Base-by-base conservation (phyloP, 1,140 invertebrate species). In the Drosophila sechellia region DNA sequence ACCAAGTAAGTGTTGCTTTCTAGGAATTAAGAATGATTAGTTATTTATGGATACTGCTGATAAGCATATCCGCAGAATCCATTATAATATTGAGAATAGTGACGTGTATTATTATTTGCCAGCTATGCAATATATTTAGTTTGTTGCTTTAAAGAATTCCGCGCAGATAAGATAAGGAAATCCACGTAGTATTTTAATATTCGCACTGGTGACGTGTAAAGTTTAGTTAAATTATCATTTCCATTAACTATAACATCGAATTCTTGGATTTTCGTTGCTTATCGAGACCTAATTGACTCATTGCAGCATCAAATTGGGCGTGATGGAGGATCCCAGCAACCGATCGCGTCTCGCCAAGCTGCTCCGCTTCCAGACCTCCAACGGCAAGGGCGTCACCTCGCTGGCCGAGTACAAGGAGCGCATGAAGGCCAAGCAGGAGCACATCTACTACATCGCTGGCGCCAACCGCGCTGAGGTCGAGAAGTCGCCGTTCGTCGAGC, bases 271-370 rank as follows among this genome's bases (percentile, higher is more conserved):
- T 31, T 3, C 31, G 11, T 11, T 27, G n/a, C 27, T 25, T 3
- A 27, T 49, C 27, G n/a, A 31, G n/a, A 31, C 46, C 8, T 49
- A n/a, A 8, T 15, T 5, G 43, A 6, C n/a, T 17, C 6, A 27
- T 60, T 48, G 0, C 89, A 96, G 95, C 93, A 97, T 99, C 77
- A 99, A 99, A 93, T 93, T 99, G 63, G 99, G 99, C 46, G 95
- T 99, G 20, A 98, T 99, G 94, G 99, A 99, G 93, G 99, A 99
- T 93, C 95, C 98, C 17, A 96, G 97, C 54, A 99, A 99, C 93
- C 95, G 98, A 56, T 98, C 97, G 11, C 95, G 99, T 66, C 93
- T 99, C 13, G 98, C 98, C 31, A 99, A 99, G 92, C 93, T 99
- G 37, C 93, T 99, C 8, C 94, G 96, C 71, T 99, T 99, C 95